A percentile compares a stretch with the other conserved stretches of the same genome.
phyloP scores from a whole-genome alignment of 2,797 vertebrate species.

The Etheostoma perlongum region DNA sequence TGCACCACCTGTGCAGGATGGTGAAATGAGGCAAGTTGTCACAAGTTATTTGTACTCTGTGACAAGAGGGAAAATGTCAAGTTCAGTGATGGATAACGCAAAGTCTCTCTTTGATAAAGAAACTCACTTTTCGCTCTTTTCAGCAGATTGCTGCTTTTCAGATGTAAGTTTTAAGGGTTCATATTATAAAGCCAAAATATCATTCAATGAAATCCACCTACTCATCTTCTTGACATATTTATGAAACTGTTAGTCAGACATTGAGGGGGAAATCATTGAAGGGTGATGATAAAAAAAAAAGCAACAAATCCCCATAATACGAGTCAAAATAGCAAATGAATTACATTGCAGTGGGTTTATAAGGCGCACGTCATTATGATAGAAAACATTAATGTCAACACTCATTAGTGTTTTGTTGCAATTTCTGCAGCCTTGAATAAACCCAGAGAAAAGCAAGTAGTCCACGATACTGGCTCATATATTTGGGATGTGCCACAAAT shows the following conservation, averaged over 20 bases:
- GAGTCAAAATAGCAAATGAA: constrained; percentile 34
- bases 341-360: constrained; percentile 26
- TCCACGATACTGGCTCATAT: constrained; percentile 21
- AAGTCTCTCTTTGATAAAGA: constrained; percentile 60
- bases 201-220: constrained; percentile 17
- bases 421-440: constrained; percentile 36
- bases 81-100: constrained; percentile 55
- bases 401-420: constrained; percentile 18
- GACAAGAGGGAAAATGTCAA: constrained; percentile 69
- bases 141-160: not conserved
- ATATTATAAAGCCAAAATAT: constrained; percentile 18
- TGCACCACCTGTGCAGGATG: constrained; percentile 57
- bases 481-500: constrained; percentile 48
- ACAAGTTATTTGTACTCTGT: constrained; percentile 75
- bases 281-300: constrained; percentile 30
- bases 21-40: constrained; percentile 73
- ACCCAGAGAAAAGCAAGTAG: constrained; percentile 36
- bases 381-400: constrained; percentile 23
- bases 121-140: constrained; percentile 10
- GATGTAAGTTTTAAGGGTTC: constrained; percentile 5
- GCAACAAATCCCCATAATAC: constrained; percentile 40
- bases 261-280: constrained; percentile 27
- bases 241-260: constrained; percentile 40
- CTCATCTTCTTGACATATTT: constrained; percentile 48
- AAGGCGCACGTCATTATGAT: constrained; percentile 18